Evolutionary conservation across 2,888 invertebrate genomes (phyloP), one percentile per base, ranked within the genome.

Genomic region (Macrophya alboannulata): DNA sequence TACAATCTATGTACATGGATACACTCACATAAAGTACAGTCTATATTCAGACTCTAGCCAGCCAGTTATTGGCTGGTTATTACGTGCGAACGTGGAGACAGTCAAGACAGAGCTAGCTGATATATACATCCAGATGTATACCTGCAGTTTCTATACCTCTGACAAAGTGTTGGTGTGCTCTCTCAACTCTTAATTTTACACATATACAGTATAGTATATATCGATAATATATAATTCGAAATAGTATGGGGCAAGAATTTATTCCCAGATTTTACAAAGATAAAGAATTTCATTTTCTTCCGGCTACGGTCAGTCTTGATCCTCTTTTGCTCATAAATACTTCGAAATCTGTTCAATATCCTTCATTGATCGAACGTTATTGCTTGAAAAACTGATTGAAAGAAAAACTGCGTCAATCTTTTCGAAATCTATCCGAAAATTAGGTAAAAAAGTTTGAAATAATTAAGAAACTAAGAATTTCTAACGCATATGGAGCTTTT

Each of bases 61-160:
- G 81, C 59, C 62, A 62, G 81, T 62, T 62, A 81, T 81, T 81
- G 81, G 81, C 81, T 81, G 45, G 81, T 81, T 81, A 62, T 65
- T 59, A 81, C 59, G 43, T 81, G 81, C 81, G 62, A 81, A 65
- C 65, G 81, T 81, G 81, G 77, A 37, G 55, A 77, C 55, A 77
- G 37, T 55, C 9, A 21, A 62, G 77, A 77, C 77, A 55, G 81
- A n/a, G 43, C 31, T 1, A 40, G 40, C 40, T 81, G 81, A 81
- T 40, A 21, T 65, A 65, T 65, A 40, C 15, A 31, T 31, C n/a
- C n/a, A 31, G 31, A 31, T 31, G 31, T 31, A 31, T 31, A 31
- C 31, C 31, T 31, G 31, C n/a, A 68, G 68, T 1, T 37, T 4
- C 37, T 68, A n/a, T n/a, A 10, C n/a, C 65, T 37, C 17, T 31